Percentiles rank a stretch among this genome's conserved stretches.
These are phyloP conservation scores for Adoxophyes honmai DNA, from an alignment of 1,140 invertebrate species.

Conservation along the genomic window DNA sequence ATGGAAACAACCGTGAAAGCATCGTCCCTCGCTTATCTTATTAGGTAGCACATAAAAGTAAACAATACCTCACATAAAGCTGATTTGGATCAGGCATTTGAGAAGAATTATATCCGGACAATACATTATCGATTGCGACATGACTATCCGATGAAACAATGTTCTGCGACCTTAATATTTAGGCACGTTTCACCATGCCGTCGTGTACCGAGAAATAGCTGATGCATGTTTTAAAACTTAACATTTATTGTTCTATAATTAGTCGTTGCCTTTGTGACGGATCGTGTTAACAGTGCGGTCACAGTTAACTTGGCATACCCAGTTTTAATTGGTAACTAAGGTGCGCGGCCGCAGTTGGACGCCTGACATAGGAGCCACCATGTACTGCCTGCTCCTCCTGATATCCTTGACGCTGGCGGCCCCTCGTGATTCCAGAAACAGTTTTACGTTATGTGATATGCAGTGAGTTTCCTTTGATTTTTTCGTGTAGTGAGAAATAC, in stretches of 20 bases:
- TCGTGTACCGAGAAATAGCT: neutral
- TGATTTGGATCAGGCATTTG: too few relatives aligned
- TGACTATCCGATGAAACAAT: constrained; percentile 18
- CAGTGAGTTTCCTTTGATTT: neutral
- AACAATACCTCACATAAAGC: too few relatives aligned
- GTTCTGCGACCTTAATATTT: constrained; percentile 14
- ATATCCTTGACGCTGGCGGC: neutral
- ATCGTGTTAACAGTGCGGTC: constrained; percentile 7
- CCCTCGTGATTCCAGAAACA: neutral
- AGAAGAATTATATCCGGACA: constrained; percentile 2
- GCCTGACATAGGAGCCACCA: neutral
- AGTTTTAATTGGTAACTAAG: neutral
- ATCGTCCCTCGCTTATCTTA: too few relatives aligned
- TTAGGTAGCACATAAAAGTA: too few relatives aligned
- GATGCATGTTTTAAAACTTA: constrained; percentile 20
- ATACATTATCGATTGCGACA: constrained; percentile 15
- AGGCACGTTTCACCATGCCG: constrained; percentile 21
- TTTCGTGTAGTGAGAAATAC: neutral
- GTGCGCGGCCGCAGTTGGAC: neutral
- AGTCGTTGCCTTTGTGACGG: constrained; percentile 17
- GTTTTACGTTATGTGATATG: neutral
- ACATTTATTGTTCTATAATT: constrained; percentile 21
- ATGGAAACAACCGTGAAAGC: too few relatives aligned
- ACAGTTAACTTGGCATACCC: neutral
- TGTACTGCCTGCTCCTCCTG: neutral